Base-by-base conservation (phyloP, 2,888 invertebrate species). In the Eugnorisma glareosa region DNA sequence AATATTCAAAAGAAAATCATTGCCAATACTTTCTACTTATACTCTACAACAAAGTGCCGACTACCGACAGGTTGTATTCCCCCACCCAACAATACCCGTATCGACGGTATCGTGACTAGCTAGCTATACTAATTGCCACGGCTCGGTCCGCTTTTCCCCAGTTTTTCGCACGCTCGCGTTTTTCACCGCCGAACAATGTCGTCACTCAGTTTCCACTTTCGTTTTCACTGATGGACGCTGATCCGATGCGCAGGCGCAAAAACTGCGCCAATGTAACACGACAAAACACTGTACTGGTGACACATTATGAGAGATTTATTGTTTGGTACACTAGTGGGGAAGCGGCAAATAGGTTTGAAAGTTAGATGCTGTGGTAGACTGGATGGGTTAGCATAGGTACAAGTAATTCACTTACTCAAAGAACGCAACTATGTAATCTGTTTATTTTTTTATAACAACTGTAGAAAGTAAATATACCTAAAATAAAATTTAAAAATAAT, bases 171-270 rank as follows among this genome's bases (percentile, higher is more conserved):
- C 92, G 92, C 91, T 90, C 87, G 89, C 80, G 89, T 93, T 94
- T 95, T 95, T 95, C 93, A 92, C 90, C 82, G 76, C 75, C 86
- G 90, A 95, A 96, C 95, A 96, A 95, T 96, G 94, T 95, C 93
- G 93, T 95, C 95, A 95, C 95, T 94, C 88, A 87, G 89, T 95
- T 95, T 96, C 96, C 96, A 96, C 96, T 96, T 96, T 96, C 96
- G 92, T 92, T 96, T 96, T 96, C 95, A 91, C 93, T 91, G 90
- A 90, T 92, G 91, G 93, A 92, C 91, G 92, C 91, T 86, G 90
- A 85, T 88, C 89, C 82, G 86, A 86, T 81, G 87, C 79, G 87
- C 89, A 92, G 93, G 82, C 78, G 86, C 88, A 95, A 94, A 95
- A 95, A 94, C 89, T 70, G 21, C 89, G 82, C 82, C 82, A 81